Evolutionary conservation across 2,113 vertebrate species (phyloP).

Genomic region (Chinchilla lanigera): DNA sequence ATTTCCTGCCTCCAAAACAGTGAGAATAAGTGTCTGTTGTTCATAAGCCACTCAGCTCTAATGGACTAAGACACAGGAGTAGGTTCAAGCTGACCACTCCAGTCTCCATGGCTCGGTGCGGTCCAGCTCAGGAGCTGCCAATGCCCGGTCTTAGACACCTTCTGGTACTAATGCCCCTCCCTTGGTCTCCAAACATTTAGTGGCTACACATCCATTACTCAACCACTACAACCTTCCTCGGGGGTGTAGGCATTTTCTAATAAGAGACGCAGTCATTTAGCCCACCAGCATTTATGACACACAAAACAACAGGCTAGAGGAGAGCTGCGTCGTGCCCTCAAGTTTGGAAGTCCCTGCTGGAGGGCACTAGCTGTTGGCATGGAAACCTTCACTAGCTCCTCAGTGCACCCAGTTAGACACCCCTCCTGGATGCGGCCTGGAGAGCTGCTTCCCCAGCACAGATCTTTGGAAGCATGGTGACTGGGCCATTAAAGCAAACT

Average conservation of each 20-base stretch:
- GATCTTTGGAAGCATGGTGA: not conserved
- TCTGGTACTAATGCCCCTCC: not conserved
- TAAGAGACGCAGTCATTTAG: not conserved
- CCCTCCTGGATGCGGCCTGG: not conserved
- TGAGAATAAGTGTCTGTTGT: not conserved
- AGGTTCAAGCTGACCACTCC: not conserved
- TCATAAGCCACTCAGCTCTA: not conserved
- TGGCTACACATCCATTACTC: not conserved
- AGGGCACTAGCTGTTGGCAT: not conserved
- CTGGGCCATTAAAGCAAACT: not conserved
- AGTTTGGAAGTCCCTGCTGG: accelerated
- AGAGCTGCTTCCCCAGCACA: not conserved
- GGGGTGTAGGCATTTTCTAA: not conserved
- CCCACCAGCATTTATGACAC: not conserved
- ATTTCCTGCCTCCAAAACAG: not conserved
- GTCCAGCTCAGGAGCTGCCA: no score
- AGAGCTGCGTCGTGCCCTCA: not conserved
- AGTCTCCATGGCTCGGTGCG: accelerated
- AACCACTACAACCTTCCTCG: not conserved
- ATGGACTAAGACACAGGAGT: not conserved
- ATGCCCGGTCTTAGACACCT: not conserved
- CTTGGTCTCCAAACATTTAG: not conserved
- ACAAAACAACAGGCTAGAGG: not conserved
- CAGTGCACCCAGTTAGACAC: not conserved
- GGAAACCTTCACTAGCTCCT: not conserved